A percentile compares a stretch with the other conserved stretches of the same genome.
Evolutionary conservation across 2,113 vertebrate species (phyloP).

Genomic region (Azemiops feae): DNA sequence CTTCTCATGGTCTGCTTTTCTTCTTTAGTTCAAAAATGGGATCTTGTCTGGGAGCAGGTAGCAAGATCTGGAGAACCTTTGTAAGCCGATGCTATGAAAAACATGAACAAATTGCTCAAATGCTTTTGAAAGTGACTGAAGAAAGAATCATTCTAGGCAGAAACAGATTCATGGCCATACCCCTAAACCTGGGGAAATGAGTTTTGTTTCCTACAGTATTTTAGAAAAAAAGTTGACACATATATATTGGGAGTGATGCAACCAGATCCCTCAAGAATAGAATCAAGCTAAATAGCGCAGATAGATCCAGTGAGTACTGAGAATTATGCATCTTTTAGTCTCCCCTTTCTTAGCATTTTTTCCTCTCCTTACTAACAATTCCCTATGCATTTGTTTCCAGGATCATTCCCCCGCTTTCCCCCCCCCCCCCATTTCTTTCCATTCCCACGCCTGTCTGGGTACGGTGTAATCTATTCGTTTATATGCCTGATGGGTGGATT

Average conservation of each 20-base stretch:
- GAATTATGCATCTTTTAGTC: not conserved
- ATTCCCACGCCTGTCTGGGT: not conserved
- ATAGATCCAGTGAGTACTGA: not conserved
- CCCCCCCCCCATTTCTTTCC: not conserved
- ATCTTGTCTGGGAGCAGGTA: not conserved
- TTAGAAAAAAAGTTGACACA: not conserved
- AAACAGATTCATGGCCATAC: not conserved
- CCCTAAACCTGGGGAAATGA: not conserved
- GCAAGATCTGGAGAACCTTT: not conserved
- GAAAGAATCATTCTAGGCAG: not conserved
- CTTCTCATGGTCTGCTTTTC: not conserved
- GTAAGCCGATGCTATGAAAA: not conserved
- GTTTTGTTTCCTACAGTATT: not conserved
- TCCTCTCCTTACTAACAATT: not conserved
- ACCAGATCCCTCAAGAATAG: not conserved
- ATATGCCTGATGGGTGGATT: conserved; percentile 13
- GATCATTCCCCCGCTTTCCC: not conserved
- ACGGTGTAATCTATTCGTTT: not conserved
- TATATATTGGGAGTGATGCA: not conserved
- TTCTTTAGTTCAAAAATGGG: not conserved
- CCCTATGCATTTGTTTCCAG: not conserved
- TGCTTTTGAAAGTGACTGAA: not conserved
- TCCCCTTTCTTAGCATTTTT: not conserved
- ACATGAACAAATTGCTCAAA: not conserved
- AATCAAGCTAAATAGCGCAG: not conserved